phyloP scores from a whole-genome alignment of 2,888 invertebrate species.

The Cryptophagus acutangulus region DNA sequence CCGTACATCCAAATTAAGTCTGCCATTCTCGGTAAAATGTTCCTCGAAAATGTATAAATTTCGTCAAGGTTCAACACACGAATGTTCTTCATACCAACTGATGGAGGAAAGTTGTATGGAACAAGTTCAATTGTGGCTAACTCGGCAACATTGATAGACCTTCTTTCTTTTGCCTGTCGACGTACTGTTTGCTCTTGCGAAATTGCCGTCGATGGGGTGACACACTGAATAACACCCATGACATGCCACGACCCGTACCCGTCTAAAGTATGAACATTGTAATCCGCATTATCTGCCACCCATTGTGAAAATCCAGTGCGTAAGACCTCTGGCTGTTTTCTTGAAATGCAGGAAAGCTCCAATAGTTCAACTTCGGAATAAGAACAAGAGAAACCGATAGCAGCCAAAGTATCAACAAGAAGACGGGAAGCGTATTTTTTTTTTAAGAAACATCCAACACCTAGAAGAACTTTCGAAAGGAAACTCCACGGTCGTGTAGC shows the following conservation, averaged over 20 bases:
- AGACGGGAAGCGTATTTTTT: constrained; percentile 27
- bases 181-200: constrained; percentile 7
- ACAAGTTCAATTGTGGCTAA: constrained; percentile 5
- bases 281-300: constrained; percentile 24
- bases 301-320: constrained; percentile 15
- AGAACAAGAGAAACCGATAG: too few species aligned
- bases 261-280: constrained; percentile 24
- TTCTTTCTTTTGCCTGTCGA: constrained; percentile 5
- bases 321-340: too few species aligned
- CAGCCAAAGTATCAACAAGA: constrained; percentile 23
- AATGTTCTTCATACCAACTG: not conserved
- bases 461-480: constrained; percentile 18
- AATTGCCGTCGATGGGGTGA: constrained; percentile 14
- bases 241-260: constrained; percentile 23
- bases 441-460: constrained; percentile 21
- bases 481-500: constrained; percentile 22
- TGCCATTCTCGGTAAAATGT: constrained; percentile 6
- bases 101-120: not conserved
- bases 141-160: constrained; percentile 2
- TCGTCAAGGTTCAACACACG: not conserved
- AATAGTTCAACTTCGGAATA: too few species aligned
- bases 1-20: constrained; percentile 20
- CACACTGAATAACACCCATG: constrained; percentile 21
- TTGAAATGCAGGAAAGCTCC: too few species aligned
- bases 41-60: not conserved